Base-by-base conservation (phyloP, 2,113 vertebrate species). In the Sinocyclocheilus rhinocerous region DNA sequence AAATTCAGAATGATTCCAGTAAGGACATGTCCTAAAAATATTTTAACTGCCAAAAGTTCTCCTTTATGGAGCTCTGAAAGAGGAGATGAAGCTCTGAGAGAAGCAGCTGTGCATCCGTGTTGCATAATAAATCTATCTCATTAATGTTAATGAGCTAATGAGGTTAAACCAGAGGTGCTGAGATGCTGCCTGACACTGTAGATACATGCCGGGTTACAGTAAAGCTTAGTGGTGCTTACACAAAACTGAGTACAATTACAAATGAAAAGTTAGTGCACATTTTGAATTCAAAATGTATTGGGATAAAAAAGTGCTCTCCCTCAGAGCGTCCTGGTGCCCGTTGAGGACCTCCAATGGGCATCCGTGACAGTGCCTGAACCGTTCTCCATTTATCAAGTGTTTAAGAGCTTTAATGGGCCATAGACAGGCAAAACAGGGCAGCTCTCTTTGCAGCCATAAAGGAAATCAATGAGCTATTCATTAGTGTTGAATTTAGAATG, bases 401-500 rank as follows among this genome's bases (percentile, higher is more conserved):
- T 76, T 90, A 93, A 95, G 90, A 57, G 75, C 57, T 26, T 89
- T 95, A 96, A 95, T 94, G 82, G 91, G 93, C 93, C 93, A 86
- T 92, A 94, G 94, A 93, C 92, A 89, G 92, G 92, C 91, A 93
- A 87, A 92, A 94, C 93, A 88, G 89, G 92, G 59, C 92, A 76
- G 57, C 57, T 61, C 57, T 61, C 57, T 61, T 61, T 61, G 57
- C 57, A n/a, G 84, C 89, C 87, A 90, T 90, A 95, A 94, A 90
- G 92, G 94, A 95, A 93, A 96, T 96, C 96, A 93, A 95, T 95
- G 93, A 92, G 42, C 95, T 93, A 93, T 95, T 96, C 94, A 95
- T 96, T 95, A 95, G 88, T 91, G 93, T 65, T 84, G 91, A 92
- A 94, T 93, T 93, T 92, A 93, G 91, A 91, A 70, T 1, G 45